Evolutionary conservation across 2,797 vertebrate genomes (phyloP), one percentile per base, ranked within the genome.

Genomic region (Myotis pilosus): DNA sequence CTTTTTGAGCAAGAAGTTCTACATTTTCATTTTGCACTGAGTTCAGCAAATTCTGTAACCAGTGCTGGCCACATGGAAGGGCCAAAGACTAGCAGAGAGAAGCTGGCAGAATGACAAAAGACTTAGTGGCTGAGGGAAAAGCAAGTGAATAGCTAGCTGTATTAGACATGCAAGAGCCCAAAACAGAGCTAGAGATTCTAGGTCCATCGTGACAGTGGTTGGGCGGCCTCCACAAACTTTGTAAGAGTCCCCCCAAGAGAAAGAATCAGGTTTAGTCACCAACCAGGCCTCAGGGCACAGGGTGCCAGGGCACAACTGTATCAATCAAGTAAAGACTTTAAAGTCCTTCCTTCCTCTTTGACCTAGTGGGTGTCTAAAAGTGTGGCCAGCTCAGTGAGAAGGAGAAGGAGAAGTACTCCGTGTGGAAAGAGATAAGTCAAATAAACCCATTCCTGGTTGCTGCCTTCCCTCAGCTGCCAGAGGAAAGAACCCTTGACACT

Each of bases 21-120:
- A 30, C 3, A 81, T 80, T 84, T 90, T 84, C 38, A 60, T 66
- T 81, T 91, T 64, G 13, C 30, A n/a, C 36, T 74, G 25, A 49
- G 22, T 83, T 64, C 78, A 83, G 38, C 47, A 90, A 92, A 89
- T 80, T 41, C 62, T 41, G 11, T 84, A 38, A 28, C 64, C n/a
- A 68, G 23, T 86, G 44, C n/a, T 41, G 36, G 15, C 9, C 66
- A 86, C 9, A 17, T 12, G 20, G 44, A 86, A 60, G 23, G 28
- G 16, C 55, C 47, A 51, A 23, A 79, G 22, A 62, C n/a, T 28
- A 51, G 68, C 23, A 64, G 80, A 76, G n/a, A 71, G 74, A 89
- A 51, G 55, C 8, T 74, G 44, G 5, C 30, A 89, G 38, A 60
- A 80, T 75, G 19, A 8, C 2, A 62, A 62, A 72, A 84, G 33